A percentile compares a stretch with the other conserved stretches of the same genome.
Conservation (phyloP, 2,888 invertebrate genomes). For the Ophraella communa region DNA sequence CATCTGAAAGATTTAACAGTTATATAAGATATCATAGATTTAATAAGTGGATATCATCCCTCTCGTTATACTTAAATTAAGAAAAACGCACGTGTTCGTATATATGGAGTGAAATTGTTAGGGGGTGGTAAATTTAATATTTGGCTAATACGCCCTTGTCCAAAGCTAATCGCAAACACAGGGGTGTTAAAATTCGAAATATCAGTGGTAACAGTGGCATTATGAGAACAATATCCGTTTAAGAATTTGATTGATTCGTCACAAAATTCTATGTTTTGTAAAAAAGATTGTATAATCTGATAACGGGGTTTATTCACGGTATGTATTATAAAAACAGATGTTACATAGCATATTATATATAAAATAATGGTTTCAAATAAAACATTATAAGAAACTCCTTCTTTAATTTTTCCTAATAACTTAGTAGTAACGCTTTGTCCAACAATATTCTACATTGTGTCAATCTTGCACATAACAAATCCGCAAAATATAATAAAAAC, state of each 20-base stretch:
- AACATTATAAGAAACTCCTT: too few species aligned
- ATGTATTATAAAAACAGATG: neutral
- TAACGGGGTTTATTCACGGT: neutral
- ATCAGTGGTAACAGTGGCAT: conserved; percentile 11
- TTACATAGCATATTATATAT: neutral
- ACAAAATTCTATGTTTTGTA: neutral
- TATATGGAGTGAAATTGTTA: conserved; percentile 4
- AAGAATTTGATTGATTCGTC: conserved; percentile 2
- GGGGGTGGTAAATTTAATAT: conserved; percentile 31
- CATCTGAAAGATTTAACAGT: too few species aligned
- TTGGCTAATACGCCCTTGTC: conserved; percentile 31
- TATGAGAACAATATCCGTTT: conserved; percentile 4
- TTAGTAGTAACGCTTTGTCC: too few species aligned
- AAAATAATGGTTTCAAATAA: too few species aligned
- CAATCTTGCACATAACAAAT: too few species aligned
- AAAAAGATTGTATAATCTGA: neutral
- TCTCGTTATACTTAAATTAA: conserved; percentile 9
- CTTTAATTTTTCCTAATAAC: too few species aligned
- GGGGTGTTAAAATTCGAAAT: conserved; percentile 12
- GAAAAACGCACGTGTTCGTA: neutral
- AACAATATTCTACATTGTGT: too few species aligned
- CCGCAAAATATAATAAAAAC: too few species aligned
- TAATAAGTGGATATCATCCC: neutral
- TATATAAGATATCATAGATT: neutral
- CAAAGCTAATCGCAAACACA: conserved; percentile 32